Evolutionary conservation across 1,140 invertebrate genomes (phyloP).

Genomic region (Halotydeus destructor): DNA sequence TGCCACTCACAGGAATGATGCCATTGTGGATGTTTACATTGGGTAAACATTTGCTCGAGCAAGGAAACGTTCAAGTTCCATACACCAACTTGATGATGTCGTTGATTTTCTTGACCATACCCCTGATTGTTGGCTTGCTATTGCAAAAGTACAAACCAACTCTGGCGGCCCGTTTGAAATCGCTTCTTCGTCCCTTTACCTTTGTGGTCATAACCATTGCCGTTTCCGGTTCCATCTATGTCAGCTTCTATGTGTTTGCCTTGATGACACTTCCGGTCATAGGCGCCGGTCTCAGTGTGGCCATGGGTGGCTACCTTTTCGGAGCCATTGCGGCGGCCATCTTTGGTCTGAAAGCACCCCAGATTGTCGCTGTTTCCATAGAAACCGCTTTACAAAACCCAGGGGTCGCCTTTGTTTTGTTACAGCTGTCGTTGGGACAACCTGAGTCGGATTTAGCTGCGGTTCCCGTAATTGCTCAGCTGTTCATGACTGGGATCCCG

Average conservation of each 20-base stretch:
- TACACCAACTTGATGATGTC: conserved; percentile 25
- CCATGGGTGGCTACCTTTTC: conserved; percentile 29
- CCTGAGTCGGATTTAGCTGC: conserved; percentile 25
- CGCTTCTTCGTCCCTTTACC: conserved; percentile 22
- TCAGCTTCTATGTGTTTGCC: conserved; percentile 28
- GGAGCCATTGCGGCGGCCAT: conserved; percentile 19
- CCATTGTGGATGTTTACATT: conserved; percentile 32
- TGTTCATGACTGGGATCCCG: conserved; percentile 18
- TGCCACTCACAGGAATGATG: conserved; percentile 27
- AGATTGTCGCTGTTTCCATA: conserved; percentile 8
- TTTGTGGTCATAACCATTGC: conserved; percentile 27
- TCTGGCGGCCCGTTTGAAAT: conserved; percentile 17
- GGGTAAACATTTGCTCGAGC: conserved; percentile 29
- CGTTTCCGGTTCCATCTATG: conserved; percentile 25
- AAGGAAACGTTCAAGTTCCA: conserved; percentile 24
- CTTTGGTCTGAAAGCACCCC: conserved; percentile 2
- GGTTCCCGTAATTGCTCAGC: conserved; percentile 22
- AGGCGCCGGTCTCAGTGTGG: conserved; percentile 25
- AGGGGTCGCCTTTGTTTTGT: conserved; percentile 65
- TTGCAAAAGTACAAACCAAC: conserved; percentile 18
- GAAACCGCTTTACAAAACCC: conserved; percentile 15
- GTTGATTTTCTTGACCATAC: conserved; percentile 24
- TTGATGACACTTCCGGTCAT: conserved; percentile 22
- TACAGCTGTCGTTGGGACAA: conserved; percentile 28
- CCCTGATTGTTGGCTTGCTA: conserved; percentile 26